Conservation (phyloP, 2,113 vertebrate species). For the Cisticola juncidis region DNA sequence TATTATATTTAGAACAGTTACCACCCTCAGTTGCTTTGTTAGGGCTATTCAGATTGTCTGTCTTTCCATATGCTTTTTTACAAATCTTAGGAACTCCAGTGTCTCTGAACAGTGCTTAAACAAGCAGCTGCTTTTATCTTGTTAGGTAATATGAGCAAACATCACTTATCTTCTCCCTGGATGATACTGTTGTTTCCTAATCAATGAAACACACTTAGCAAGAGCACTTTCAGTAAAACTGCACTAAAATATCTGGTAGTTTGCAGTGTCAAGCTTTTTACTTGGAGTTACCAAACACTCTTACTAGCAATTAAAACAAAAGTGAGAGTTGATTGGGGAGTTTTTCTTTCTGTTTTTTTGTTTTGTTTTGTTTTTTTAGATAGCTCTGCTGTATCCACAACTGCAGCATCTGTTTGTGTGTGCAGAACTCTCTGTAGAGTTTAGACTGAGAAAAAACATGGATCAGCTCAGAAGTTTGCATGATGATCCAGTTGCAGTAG, state of each 20-base stretch:
- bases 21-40: neutral
- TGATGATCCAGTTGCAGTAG: neutral
- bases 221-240: neutral
- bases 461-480: neutral
- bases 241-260: neutral
- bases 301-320: neutral
- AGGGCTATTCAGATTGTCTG: neutral
- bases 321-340: neutral
- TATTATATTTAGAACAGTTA: neutral
- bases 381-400: neutral
- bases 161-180: conserved; percentile 6
- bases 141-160: neutral
- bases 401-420: neutral
- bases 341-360: neutral
- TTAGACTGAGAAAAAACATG: neutral
- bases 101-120: neutral
- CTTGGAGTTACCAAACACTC: neutral
- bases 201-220: conserved; percentile 6
- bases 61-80: neutral
- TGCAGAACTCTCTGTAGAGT: neutral
- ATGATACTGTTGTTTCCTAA: neutral
- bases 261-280: neutral
- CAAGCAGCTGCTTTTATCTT: neutral
- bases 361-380: neutral
- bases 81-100: neutral